phyloP scores from a whole-genome alignment of 1,140 invertebrate species.

The Chymomyza costata region DNA sequence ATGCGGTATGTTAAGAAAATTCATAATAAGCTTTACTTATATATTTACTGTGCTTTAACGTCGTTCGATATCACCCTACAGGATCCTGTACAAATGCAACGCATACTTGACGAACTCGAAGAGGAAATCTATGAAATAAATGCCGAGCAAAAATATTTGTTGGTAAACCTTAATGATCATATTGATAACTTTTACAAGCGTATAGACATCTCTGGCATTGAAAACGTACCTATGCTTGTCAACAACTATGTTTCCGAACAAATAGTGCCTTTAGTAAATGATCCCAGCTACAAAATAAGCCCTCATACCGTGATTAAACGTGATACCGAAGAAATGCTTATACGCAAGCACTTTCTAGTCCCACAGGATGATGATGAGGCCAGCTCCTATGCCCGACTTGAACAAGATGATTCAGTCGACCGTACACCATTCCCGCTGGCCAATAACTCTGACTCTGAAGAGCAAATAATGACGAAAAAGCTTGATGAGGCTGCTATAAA shows the following conservation, averaged over 20 bases:
- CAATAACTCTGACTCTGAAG: too few relatives aligned
- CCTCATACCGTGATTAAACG: slow-evolving; percentile 49
- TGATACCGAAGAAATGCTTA: slow-evolving; percentile 62
- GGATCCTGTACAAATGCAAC: slow-evolving; percentile 65
- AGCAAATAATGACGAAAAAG: not conserved
- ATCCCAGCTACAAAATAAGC: slow-evolving; percentile 37
- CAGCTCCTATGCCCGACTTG: too few relatives aligned
- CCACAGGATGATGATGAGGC: slow-evolving; percentile 51
- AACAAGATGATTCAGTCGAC: too few relatives aligned
- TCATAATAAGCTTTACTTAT: too few relatives aligned
- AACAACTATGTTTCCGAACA: slow-evolving; percentile 52
- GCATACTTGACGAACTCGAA: slow-evolving; percentile 67
- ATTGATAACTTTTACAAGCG: slow-evolving; percentile 50
- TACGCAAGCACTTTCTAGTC: slow-evolving; percentile 59
- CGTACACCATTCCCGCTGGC: too few relatives aligned
- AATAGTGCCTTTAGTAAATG: slow-evolving; percentile 55
- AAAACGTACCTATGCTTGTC: slow-evolving; percentile 28
- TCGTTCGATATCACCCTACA: too few relatives aligned
- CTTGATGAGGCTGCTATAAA: not conserved
- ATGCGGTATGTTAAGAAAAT: slow-evolving; percentile 71
- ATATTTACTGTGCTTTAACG: slow-evolving; percentile 1
- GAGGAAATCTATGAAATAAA: slow-evolving; percentile 68
- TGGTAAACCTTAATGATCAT: slow-evolving; percentile 48
- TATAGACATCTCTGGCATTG: slow-evolving; percentile 44
- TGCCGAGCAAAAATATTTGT: slow-evolving; percentile 59